phyloP scores from a whole-genome alignment of 2,888 invertebrate species.

The Diaprepes abbreviatus region DNA sequence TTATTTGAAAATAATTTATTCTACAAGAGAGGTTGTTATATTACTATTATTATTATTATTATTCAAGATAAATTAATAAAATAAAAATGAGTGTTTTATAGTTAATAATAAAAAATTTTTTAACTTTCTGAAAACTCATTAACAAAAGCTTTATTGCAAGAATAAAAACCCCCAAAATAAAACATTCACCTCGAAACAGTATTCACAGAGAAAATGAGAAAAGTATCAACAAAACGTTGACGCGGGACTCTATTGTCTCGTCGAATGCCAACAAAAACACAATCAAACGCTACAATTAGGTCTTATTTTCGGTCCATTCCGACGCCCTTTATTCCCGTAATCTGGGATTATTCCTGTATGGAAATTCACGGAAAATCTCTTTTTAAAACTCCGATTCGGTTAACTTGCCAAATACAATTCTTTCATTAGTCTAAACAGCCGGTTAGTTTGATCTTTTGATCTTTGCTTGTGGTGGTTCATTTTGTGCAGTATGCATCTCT shows the following conservation, averaged over 20 bases:
- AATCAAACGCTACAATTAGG: constrained; percentile 44
- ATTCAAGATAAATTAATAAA: too few species aligned
- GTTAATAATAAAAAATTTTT: too few species aligned
- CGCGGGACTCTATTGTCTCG: constrained; percentile 12
- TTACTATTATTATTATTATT: too few species aligned
- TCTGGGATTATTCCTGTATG: constrained; percentile 39
- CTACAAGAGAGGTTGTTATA: too few species aligned
- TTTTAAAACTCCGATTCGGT: constrained; percentile 37
- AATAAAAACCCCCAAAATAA: neutral
- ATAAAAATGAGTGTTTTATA: too few species aligned
- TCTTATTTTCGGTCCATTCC: constrained; percentile 32
- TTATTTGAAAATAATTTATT: constrained; percentile 18
- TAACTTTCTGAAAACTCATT: too few species aligned
- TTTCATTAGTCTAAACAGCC: constrained; percentile 38
- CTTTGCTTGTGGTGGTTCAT: too few species aligned
- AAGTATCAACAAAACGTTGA: constrained; percentile 14
- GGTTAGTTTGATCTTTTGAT: constrained; percentile 1
- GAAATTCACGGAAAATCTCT: constrained; percentile 22
- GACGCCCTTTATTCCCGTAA: constrained; percentile 32
- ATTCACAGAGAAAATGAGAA: constrained; percentile 13
- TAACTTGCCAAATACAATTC: constrained; percentile 37
- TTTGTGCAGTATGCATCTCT: too few species aligned
- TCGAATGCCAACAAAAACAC: constrained; percentile 40
- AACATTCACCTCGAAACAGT: constrained; percentile 1
- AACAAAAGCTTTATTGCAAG: too few species aligned